These are phyloP conservation scores for Nannoperca obscura DNA, from an alignment of 2,797 vertebrate genomes.

Conservation along the genomic window DNA sequence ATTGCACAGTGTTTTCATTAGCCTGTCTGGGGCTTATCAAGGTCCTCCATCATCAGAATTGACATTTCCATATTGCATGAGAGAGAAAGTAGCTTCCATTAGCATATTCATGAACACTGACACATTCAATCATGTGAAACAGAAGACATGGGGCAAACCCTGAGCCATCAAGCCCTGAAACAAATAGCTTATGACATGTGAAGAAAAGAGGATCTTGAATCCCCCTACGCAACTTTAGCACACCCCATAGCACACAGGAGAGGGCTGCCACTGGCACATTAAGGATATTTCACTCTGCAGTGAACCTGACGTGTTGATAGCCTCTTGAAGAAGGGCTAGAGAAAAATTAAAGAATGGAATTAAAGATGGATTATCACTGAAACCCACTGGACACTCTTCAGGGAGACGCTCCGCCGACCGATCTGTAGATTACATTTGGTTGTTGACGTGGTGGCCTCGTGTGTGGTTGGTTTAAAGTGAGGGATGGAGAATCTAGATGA, in stretches of 20 bases:
- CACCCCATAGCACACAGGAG: constrained; percentile 19
- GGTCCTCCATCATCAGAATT: constrained; percentile 51
- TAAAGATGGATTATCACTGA: constrained; percentile 78
- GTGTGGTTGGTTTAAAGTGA: constrained; percentile 43
- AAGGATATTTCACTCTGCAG: constrained; percentile 33
- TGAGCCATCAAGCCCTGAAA: constrained; percentile 54
- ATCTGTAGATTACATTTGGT: constrained; percentile 62
- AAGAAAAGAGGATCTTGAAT: constrained; percentile 52
- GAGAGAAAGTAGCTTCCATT: constrained; percentile 54
- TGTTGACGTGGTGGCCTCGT: constrained; percentile 66
- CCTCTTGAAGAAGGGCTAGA: constrained; percentile 51
- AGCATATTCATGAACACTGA: constrained; percentile 70
- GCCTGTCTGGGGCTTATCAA: constrained; percentile 53
- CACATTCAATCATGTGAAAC: constrained; percentile 65
- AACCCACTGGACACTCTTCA: constrained; percentile 39
- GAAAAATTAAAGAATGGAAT: constrained; percentile 77
- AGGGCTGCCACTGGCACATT: constrained; percentile 11
- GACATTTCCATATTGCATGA: constrained; percentile 59
- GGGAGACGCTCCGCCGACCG: constrained; percentile 38
- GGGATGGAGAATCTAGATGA: constrained; percentile 88
- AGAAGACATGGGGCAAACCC: constrained; percentile 56
- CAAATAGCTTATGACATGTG: constrained; percentile 68
- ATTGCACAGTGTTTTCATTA: constrained; percentile 39
- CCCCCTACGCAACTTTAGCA: constrained; percentile 28
- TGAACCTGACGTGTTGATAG: constrained; percentile 49